Evolutionary conservation across 2,113 vertebrate genomes (phyloP), one percentile per base, ranked within the genome.

Genomic region (Varanus komodoensis): DNA sequence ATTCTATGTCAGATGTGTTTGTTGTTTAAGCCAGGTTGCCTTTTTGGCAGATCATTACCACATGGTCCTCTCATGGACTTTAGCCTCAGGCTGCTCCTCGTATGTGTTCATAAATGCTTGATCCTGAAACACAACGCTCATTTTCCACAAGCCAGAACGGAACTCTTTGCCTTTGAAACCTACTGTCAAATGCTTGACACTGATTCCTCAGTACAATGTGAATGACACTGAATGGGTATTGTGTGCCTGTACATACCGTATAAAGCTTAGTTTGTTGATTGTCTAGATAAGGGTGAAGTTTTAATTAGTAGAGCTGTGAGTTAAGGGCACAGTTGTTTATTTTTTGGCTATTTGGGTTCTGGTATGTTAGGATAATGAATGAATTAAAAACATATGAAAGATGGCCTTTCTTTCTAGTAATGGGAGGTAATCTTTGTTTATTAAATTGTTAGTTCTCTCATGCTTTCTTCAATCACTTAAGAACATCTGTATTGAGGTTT

Each of bases 401-500:
- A 61, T 64, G 61, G 73, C 27, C 34, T 32, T 87, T 85, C 67
- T 19, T 80, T 54, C 67, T 48, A 11, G n/a, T 34, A 54, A 12
- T 67, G 14, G 38, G 32, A 78, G 74, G 9, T 50, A 81, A 69
- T 69, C 32, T 71, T 82, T 71, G 64, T 88, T 88, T 88, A 81
- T 81, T 69, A 29, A 48, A 81, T 81, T 69, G 64, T 69, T 80
- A 80, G 21, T 80, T 80, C 32, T 80, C 77, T 88, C 77, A 52
- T 34, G 64, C 38, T 88, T 69, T 29, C 29, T 69, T 80, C 77
- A 68, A 44, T 83, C 32, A 25, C 17, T 64, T 52, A 75, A 61
- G 83, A 80, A 89, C 69, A 82, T 82, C 61, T 64, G 69, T 61
- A 75, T 75, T 74, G 71, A 83, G 80, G 32, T 34, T 89, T 89